phyloP scores from a whole-genome alignment of 2,888 invertebrate species.

The Shargacucullia verbasci region DNA sequence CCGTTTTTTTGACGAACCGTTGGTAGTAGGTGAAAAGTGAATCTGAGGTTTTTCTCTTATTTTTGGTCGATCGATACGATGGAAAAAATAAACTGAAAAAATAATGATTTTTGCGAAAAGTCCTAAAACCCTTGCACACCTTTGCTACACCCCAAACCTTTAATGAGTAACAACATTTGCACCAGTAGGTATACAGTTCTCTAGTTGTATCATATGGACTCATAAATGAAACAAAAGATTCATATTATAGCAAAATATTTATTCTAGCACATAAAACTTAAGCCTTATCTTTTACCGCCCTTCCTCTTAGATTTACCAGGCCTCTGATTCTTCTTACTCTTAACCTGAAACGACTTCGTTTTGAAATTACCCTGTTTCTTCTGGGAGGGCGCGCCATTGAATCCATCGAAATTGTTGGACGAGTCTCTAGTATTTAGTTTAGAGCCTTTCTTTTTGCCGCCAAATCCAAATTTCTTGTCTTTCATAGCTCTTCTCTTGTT shows the following conservation, averaged over 20 bases:
- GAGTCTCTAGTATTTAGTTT: constrained; percentile 97
- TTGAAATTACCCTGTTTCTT: constrained; percentile 79
- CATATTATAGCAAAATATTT: constrained; percentile 28
- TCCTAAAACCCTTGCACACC: too few species aligned
- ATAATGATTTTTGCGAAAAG: too few species aligned
- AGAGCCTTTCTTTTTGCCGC: constrained; percentile 97
- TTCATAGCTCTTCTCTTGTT: constrained; percentile 90
- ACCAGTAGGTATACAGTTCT: too few species aligned
- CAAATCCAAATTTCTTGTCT: constrained; percentile 97
- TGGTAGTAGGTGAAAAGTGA: too few species aligned
- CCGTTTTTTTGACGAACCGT: too few species aligned
- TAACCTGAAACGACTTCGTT: constrained; percentile 78
- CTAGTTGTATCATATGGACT: background rate
- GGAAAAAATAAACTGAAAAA: too few species aligned
- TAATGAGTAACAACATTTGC: too few species aligned
- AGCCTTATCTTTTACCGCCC: constrained; percentile 73
- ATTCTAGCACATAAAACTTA: constrained; percentile 34
- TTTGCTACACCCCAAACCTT: too few species aligned
- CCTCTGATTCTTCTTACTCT: constrained; percentile 83
- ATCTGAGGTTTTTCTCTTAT: too few species aligned
- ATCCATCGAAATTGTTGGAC: constrained; percentile 90
- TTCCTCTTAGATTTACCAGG: constrained; percentile 88
- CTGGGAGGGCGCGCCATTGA: constrained; percentile 74
- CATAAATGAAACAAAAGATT: constrained; percentile 22
- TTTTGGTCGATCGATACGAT: too few species aligned